Base-by-base conservation (phyloP, 1,140 invertebrate species). In the Brachystomella parvula region DNA sequence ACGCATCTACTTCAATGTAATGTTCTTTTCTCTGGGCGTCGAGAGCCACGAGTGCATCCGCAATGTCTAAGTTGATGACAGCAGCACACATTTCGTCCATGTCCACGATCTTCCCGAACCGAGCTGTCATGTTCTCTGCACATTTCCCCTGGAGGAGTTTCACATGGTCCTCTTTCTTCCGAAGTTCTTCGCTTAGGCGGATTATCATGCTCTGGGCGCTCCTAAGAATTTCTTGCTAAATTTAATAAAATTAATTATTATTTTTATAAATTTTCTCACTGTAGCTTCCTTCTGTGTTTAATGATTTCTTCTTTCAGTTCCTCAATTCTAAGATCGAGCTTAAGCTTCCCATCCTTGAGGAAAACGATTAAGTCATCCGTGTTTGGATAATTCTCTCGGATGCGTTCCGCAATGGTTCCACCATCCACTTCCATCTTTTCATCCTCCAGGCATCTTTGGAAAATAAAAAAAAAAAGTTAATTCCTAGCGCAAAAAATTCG, bases 21-120 rank as follows among this genome's bases (percentile, higher is more conserved):
- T 73, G 66, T 21, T 29, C 31, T 32, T 68, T 70, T 30, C 69
- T 31, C 24, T 47, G 17, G 3, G 44, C 47, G 2, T 70, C 68
- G 3, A 73, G 47, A 28, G 62, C 19, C 1, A 63, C 49, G 2
- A 65, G 44, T 28, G 60, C 56, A 21, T 70, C 64, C 9, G 67
- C 21, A 12, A 70, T 33, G 30, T 68, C 66, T n/a, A 73, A 63
- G 47, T 73, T 73, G n/a, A 73, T 73, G 15, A 66, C 47, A 9
- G 64, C 60, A 2, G 64, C 69, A 39, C 57, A 69, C 3, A 73
- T 44, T 56, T 73, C 31, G 33, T 70, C 71, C 17, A 70, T 26
- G 47, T 73, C 67, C 2, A 73, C 64, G 17, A 64, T 26, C 2
- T 39, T 29, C 9, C 71, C 68, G 24, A 73, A 73, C 44, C 70